Conservation (phyloP, 2,113 vertebrate species). For the Muntiacus muntjak region DNA sequence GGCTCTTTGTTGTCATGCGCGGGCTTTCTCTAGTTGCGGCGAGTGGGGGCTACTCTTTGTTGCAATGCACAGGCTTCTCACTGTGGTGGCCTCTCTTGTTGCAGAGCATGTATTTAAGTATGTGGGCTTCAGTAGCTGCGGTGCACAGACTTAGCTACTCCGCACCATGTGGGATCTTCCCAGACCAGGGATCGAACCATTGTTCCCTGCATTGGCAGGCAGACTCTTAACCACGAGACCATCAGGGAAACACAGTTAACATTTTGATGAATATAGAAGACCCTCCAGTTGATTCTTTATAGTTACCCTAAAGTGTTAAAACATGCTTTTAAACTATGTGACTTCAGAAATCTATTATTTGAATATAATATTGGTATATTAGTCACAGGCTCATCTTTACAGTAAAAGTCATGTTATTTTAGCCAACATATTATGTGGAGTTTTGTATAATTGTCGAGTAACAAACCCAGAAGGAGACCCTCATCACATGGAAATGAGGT, state of each 20-base stretch:
- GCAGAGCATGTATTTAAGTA: neutral
- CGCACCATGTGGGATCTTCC: accelerated
- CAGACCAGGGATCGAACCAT: neutral
- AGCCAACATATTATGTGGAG: neutral
- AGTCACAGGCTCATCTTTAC: neutral
- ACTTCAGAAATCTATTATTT: neutral
- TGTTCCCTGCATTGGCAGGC: neutral
- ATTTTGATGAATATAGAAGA: neutral
- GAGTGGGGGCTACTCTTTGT: neutral
- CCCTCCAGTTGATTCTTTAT: neutral
- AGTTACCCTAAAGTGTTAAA: neutral
- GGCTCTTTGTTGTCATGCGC: neutral
- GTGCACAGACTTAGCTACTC: neutral
- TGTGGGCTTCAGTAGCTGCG: accelerated
- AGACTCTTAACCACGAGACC: neutral
- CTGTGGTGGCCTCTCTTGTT: neutral
- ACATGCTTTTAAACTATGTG: neutral
- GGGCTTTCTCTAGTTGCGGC: neutral
- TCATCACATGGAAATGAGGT: neutral
- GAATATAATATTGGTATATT: neutral
- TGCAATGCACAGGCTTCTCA: neutral
- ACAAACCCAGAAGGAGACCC: neutral
- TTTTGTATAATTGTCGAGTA: neutral
- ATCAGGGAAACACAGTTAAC: neutral
- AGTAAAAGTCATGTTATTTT: neutral